A percentile compares a stretch with the other conserved stretches of the same genome.
phyloP scores from a whole-genome alignment of 2,113 vertebrate genomes.

The Drymodes brunneopygia region DNA sequence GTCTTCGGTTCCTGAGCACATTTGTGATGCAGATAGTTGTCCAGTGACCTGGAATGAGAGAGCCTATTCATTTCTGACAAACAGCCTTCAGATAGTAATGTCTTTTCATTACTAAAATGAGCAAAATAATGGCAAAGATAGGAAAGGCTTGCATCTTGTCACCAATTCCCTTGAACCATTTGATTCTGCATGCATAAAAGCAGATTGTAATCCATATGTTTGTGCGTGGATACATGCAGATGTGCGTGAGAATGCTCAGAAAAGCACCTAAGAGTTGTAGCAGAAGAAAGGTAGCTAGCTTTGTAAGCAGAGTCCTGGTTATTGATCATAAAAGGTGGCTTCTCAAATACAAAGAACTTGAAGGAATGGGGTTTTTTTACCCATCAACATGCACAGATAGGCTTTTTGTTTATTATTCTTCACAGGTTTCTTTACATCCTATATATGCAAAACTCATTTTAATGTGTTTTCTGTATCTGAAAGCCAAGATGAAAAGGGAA shows the following conservation, averaged over 20 bases:
- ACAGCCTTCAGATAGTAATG: constrained; percentile 28
- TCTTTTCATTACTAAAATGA: constrained; percentile 27
- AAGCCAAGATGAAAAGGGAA: not conserved
- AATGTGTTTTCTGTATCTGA: not conserved
- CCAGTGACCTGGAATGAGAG: constrained; percentile 33
- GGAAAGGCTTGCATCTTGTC: not conserved
- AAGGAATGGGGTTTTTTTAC: not conserved
- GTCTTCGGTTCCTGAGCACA: not conserved
- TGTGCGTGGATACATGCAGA: not conserved
- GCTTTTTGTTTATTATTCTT: not conserved
- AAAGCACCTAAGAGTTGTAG: not conserved
- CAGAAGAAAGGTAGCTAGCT: not conserved
- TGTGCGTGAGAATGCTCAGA: not conserved
- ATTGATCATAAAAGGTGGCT: not conserved
- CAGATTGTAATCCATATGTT: not conserved
- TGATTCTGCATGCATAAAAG: not conserved
- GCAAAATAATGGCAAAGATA: constrained; percentile 19
- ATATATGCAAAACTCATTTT: not conserved
- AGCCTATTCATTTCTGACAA: constrained; percentile 51
- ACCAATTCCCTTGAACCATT: not conserved
- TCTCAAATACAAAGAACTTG: not conserved
- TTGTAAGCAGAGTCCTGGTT: not conserved
- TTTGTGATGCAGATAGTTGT: constrained; percentile 30
- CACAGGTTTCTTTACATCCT: not conserved
- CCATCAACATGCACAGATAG: not conserved